Base-by-base conservation (phyloP, 2,797 vertebrate genomes). In the Hydrophis major region DNA sequence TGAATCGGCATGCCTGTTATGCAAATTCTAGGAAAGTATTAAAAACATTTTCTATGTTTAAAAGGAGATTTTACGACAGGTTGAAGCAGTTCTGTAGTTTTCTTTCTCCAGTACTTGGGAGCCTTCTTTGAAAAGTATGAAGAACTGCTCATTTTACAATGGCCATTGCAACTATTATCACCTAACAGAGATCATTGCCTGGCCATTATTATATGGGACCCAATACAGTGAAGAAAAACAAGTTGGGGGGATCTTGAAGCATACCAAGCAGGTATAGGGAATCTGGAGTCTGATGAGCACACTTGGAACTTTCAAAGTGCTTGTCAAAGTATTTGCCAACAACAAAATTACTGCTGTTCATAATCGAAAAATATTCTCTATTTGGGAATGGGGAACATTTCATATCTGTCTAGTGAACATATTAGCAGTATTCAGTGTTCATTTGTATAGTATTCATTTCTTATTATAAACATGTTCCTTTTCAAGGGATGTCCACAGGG, bases 61-160 rank as follows among this genome's bases (percentile, higher is more conserved):
- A 93, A 4, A 92, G 27, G 55, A 94, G 25, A 78, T 95, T 95
- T 89, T 91, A 90, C 78, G 92, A 91, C 4, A 92, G 20, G 50
- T 94, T 37, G 42, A 32, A 47, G 11, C 22, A 90, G 60, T 25
- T 4, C 12, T 32, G 1, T 32, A 83, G 0, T n/a, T 88, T 59
- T 55, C 22, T 47, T 63, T 50, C 87, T 90, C 2, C 20, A 32
- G 22, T 20, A 50, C 16, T 2, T 22, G 47, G 10, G 20, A 20
- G 37, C 22, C 25, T n/a, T 63, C 10, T 74, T 90, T 92, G 32
- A 78, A 37, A 37, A 69, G 5, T 16, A 86, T 4, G 4, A 59
- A 28, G 3, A 83, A 11, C 42, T 53, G 86, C 16, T 57, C 25
- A 20, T 89, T 89, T 4, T 88, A 3, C 20, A 2, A 57, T 12